Conservation (phyloP, 2,888 invertebrate species). For the Coenonympha glycerion region DNA sequence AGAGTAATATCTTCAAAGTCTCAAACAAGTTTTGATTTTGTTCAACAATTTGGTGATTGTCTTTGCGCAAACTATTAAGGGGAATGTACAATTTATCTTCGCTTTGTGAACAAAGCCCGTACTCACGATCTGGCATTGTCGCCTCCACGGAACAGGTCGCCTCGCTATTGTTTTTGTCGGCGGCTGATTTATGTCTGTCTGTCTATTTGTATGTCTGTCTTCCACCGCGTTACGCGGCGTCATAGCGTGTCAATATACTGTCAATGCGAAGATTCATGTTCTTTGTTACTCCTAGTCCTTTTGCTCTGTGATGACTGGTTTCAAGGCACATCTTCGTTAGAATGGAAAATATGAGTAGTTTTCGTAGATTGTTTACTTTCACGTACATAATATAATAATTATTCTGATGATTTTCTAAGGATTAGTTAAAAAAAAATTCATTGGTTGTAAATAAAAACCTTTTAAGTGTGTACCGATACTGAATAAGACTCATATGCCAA, state of each 20-base stretch:
- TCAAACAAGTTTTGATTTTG: neutral
- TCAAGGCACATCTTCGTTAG: neutral
- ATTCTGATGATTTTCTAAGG: too few relatives aligned
- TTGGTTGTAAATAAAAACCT: too few relatives aligned
- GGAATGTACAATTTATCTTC: conserved; percentile 15
- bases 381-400: too few relatives aligned
- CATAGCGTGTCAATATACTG: neutral
- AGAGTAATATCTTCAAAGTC: too few relatives aligned
- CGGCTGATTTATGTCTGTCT: conserved; percentile 37
- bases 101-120: conserved; percentile 27
- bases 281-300: neutral
- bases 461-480: too few relatives aligned
- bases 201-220: too few relatives aligned
- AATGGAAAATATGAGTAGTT: neutral
- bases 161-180: conserved; percentile 36
- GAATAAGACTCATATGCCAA: too few relatives aligned
- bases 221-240: conserved; percentile 29
- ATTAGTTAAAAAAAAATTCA: too few relatives aligned
- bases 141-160: conserved; percentile 34
- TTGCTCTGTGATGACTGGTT: conserved; percentile 7
- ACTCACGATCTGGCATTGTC: conserved; percentile 36
- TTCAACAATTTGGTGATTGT: neutral
- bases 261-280: neutral
- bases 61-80: neutral
- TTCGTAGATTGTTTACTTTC: too few relatives aligned